Percentiles rank a stretch among this genome's conserved stretches.
phyloP scores from a whole-genome alignment of 2,797 vertebrate species.

The Acanthurus leucopareius region DNA sequence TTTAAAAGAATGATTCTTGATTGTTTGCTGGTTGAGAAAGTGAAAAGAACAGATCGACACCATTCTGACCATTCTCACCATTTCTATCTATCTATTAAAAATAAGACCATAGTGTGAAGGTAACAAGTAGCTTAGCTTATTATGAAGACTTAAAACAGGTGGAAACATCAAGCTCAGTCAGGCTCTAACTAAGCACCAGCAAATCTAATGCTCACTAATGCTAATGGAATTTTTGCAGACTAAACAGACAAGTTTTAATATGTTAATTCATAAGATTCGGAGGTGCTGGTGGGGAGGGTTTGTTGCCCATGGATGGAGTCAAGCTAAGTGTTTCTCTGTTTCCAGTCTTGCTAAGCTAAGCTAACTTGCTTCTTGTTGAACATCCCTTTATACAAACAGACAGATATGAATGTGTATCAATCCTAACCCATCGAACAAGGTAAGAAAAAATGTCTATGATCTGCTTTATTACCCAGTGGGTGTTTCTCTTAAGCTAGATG shows the following conservation, averaged over 20 bases:
- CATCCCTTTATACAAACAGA: too few species aligned
- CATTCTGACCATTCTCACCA: not conserved
- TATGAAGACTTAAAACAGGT: not conserved
- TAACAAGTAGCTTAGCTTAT: not conserved
- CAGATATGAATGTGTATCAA: not conserved
- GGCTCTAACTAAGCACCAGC: not conserved
- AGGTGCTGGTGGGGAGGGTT: not conserved
- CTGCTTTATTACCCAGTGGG: too few species aligned
- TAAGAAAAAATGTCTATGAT: too few species aligned
- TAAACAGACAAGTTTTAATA: too few species aligned
- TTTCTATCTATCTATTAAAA: not conserved
- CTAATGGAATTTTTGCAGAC: too few species aligned
- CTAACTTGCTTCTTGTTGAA: not conserved
- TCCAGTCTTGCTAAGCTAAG: not conserved
- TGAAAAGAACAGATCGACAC: not conserved
- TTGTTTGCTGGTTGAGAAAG: not conserved
- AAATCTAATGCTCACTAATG: not conserved
- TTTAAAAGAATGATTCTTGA: too few species aligned
- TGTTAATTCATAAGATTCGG: not conserved
- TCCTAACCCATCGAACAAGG: too few species aligned
- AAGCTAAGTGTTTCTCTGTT: not conserved
- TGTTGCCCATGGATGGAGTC: not conserved
- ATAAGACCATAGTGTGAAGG: not conserved
- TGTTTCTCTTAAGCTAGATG: too few species aligned
- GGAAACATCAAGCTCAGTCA: not conserved